Base-by-base conservation (phyloP, 92 coral and sea anemone genomes). In the Plumapathes pennacea region DNA sequence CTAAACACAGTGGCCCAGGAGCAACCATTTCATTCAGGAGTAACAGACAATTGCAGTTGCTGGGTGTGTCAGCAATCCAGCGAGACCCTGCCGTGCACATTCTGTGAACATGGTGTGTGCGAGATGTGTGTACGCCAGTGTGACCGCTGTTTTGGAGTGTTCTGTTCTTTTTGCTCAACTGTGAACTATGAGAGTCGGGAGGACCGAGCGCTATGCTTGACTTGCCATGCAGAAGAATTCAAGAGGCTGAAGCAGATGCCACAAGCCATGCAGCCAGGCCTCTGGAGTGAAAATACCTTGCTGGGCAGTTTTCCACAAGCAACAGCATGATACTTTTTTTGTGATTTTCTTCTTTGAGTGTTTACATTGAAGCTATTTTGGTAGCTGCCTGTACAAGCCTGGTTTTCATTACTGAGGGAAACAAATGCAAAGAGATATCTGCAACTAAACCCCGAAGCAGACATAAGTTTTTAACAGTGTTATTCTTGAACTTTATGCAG, bases 91-190 rank as follows among this genome's bases (percentile, higher is more conserved):
- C 96, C 96, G 0, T 87, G 90, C 58, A 77, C 96, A 31, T 83
- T 87, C 50, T 87, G 90, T 68, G 96, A 87, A 47, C 86, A 71
- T 52, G 69, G 54, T 47, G 83, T 67, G 5, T 87, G 96, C 69
- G 96, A 87, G 50, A 87, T 87, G 96, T 87, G 90, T 17, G 90
- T 87, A 48, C 96, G 90, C 5, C 96, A 87, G 30, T 87, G 96
- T 44, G 69, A 54, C 67, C 72, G 66, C 45, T 87, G 96, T 54
- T 67, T 83, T 64, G 96, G 96, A 41, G 96, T 87, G 21, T 87
- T 83, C 72, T 87, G 96, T 40, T 38, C 83, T 2, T 77, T 79
- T 46, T 87, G 96, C 36, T 85, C 96, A 23, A 87, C 96, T 22
- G 76, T 87, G 32, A 87, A 82, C 48, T 87, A 87, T 50, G 86